Percentiles rank a stretch among this genome's conserved stretches.
These are phyloP conservation scores for Petrophora chlorosata DNA, from an alignment of 2,888 invertebrate genomes.

Conservation along the genomic window DNA sequence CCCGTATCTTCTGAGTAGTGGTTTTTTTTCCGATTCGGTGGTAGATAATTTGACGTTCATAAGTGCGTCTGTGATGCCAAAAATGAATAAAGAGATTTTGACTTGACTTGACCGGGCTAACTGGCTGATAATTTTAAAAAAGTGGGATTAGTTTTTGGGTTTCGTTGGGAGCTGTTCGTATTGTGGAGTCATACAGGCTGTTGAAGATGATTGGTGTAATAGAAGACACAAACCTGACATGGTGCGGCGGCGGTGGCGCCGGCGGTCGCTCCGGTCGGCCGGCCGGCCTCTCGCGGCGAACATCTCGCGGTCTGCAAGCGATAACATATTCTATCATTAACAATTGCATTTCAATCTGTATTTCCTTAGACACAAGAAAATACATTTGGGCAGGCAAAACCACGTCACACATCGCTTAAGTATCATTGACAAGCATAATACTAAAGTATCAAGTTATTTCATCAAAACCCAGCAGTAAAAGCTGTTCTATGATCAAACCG, in stretches of 20 bases:
- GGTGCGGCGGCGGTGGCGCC: constrained; percentile 13
- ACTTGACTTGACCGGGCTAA: too few species aligned
- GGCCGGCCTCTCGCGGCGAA: constrained; percentile 60
- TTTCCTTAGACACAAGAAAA: constrained; percentile 12
- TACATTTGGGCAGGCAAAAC: not conserved
- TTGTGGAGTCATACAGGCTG: too few species aligned
- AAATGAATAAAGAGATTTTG: too few species aligned
- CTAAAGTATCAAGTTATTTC: not conserved
- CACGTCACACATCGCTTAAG: not conserved
- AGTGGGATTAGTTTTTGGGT: too few species aligned
- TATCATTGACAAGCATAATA: constrained; percentile 1
- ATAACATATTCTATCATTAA: constrained; percentile 33
- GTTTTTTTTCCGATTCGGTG: too few species aligned
- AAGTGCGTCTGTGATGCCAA: too few species aligned
- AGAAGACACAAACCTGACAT: constrained; percentile 15
- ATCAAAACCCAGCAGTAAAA: not conserved
- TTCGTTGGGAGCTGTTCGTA: too few species aligned
- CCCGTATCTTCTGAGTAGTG: too few species aligned
- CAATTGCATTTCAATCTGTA: not conserved
- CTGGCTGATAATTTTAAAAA: too few species aligned
- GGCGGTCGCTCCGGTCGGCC: constrained; percentile 53
- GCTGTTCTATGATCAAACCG: not conserved
- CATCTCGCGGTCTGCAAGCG: constrained; percentile 64
- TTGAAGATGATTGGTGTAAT: not conserved
- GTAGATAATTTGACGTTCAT: too few species aligned